phyloP scores from a whole-genome alignment of 2,797 vertebrate species.

The Hybognathus amarus region DNA sequence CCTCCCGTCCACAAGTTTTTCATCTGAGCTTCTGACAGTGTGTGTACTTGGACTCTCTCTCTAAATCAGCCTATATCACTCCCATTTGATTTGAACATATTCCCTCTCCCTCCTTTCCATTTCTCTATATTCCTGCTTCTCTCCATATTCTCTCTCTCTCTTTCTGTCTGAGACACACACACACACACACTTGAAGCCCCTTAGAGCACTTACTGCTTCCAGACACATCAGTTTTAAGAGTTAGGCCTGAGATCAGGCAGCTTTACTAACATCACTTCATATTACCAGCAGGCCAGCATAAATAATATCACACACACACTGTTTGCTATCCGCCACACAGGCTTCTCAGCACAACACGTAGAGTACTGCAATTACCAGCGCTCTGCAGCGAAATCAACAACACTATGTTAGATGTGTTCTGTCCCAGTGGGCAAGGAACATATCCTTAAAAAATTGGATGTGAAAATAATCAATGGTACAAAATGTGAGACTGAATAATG shows the following conservation, averaged over 20 bases:
- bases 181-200: constrained; percentile 26
- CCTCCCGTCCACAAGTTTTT: constrained; percentile 58
- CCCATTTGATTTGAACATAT: constrained; percentile 47
- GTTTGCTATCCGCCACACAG: constrained; percentile 2
- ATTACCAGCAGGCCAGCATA: constrained; percentile 40
- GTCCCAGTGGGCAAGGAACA: background rate
- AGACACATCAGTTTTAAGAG: constrained; percentile 47
- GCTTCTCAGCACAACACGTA: constrained; percentile 40
- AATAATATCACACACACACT: constrained; percentile 38
- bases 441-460: background rate
- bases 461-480: background rate
- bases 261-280: constrained; percentile 48
- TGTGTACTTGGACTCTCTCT: constrained; percentile 53
- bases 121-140: constrained; percentile 23
- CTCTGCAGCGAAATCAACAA: constrained; percentile 46
- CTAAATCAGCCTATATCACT: constrained; percentile 46
- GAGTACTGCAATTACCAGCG: constrained; percentile 46
- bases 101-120: constrained; percentile 33
- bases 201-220: constrained; percentile 44
- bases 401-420: background rate
- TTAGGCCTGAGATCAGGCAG: constrained; percentile 30
- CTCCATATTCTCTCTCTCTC: constrained; percentile 1
- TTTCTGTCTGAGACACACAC: background rate
- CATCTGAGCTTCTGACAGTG: constrained; percentile 51
- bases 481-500: constrained; percentile 11